Conservation (phyloP, 2,113 vertebrate species). For the Zosterops hypoxanthus region DNA sequence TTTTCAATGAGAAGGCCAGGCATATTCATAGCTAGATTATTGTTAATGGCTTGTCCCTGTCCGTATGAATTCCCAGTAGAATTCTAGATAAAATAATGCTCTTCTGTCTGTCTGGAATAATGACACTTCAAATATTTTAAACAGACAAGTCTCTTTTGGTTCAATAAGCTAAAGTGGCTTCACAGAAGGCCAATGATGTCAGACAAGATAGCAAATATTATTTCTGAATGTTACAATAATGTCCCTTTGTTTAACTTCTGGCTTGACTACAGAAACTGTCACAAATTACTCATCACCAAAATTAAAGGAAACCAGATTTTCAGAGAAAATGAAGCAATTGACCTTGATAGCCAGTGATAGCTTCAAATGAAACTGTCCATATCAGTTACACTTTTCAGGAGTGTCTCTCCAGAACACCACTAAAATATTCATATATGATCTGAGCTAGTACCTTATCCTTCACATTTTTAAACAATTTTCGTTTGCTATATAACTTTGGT, state of each 20-base stretch:
- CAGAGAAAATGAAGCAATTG: not conserved
- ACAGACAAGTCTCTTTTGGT: not conserved
- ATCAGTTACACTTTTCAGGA: not conserved
- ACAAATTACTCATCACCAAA: not conserved
- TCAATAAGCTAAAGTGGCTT: not conserved
- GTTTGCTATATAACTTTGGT: not conserved
- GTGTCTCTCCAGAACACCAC: not conserved
- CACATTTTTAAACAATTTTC: not conserved
- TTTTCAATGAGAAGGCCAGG: not conserved
- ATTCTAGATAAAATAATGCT: not conserved
- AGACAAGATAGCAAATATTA: not conserved
- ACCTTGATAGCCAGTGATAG: not conserved
- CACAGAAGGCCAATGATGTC: accelerated
- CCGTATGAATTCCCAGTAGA: not conserved
- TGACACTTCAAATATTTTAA: not conserved
- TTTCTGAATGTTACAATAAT: not conserved
- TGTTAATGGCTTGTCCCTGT: not conserved
- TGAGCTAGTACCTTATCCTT: not conserved
- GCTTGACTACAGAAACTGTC: not conserved
- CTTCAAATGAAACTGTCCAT: not conserved
- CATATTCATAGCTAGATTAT: not conserved
- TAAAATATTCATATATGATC: not conserved
- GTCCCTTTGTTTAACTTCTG: not conserved
- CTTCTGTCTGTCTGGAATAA: not conserved
- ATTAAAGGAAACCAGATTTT: not conserved